These are phyloP conservation scores for Tholera decimalis DNA, from an alignment of 2,888 invertebrate genomes.

Conservation along the genomic window DNA sequence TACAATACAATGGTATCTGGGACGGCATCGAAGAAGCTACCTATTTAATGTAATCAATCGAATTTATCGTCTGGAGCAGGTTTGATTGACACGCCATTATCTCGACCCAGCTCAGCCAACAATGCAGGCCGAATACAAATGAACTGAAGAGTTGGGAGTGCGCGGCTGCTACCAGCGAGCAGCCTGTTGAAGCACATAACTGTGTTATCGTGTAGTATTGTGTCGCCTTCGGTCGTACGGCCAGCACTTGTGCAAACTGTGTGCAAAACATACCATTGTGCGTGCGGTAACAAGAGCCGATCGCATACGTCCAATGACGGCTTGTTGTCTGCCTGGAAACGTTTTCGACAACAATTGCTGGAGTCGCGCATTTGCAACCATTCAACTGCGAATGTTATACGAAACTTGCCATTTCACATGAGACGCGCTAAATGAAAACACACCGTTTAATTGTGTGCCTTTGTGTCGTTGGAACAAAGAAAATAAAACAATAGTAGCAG, in stretches of 20 bases:
- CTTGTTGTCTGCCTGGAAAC: conserved; percentile 56
- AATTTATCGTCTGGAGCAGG: conserved; percentile 45
- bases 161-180: conserved; percentile 21
- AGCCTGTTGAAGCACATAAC: conserved; percentile 3
- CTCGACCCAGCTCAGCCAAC: conserved; percentile 13
- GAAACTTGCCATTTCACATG: conserved; percentile 56
- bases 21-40: conserved; percentile 38
- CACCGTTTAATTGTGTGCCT: conserved; percentile 45
- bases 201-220: conserved; percentile 33
- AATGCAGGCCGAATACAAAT: conserved; percentile 27
- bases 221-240: conserved; percentile 31
- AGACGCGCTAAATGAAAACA: conserved; percentile 56
- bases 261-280: conserved; percentile 81
- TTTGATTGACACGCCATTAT: conserved; percentile 52
- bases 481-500: conserved; percentile 21
- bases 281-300: conserved; percentile 64
- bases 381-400: conserved; percentile 57
- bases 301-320: conserved; percentile 64
- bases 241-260: conserved; percentile 80
- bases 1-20: conserved; percentile 57
- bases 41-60: conserved; percentile 46
- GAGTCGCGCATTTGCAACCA: conserved; percentile 50
- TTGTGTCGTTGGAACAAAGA: conserved; percentile 37
- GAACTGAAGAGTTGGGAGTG: conserved; percentile 13
- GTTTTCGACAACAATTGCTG: conserved; percentile 66